Evolutionary conservation across 2,888 invertebrate species (phyloP).

Genomic region (Limnephilus marmoratus): DNA sequence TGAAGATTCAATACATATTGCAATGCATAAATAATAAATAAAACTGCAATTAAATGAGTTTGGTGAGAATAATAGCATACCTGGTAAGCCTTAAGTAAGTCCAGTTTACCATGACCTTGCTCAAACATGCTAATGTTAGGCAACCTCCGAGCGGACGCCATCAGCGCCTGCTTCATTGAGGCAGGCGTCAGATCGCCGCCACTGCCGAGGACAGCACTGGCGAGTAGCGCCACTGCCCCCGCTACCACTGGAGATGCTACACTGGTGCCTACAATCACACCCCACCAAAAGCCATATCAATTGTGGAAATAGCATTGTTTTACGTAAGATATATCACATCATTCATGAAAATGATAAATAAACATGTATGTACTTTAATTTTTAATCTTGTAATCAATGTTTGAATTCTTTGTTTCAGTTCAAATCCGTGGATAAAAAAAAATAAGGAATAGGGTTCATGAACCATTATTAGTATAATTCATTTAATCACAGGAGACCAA

Average conservation of each 20-base stretch:
- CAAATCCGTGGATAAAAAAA: too few species aligned
- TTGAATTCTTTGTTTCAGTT: too few species aligned
- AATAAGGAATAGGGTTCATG: too few species aligned
- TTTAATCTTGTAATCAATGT: too few species aligned
- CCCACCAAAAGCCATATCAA: background rate
- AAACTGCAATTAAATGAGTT: background rate
- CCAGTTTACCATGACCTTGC: conserved; percentile 96
- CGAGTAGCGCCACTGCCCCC: conserved; percentile 93
- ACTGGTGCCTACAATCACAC: conserved; percentile 85
- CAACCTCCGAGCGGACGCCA: conserved; percentile 91
- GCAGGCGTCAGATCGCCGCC: conserved; percentile 88
- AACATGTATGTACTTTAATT: background rate
- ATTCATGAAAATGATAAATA: background rate
- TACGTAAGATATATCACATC: background rate
- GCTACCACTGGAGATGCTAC: conserved; percentile 98
- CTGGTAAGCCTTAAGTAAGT: conserved; percentile 92
- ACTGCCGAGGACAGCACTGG: conserved; percentile 85
- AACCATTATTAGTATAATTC: too few species aligned
- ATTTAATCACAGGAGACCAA: too few species aligned
- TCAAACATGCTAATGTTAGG: conserved; percentile 96
- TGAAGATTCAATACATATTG: background rate
- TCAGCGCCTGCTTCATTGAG: conserved; percentile 96
- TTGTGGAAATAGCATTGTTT: background rate
- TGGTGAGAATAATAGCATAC: conserved; percentile 69
- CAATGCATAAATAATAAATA: background rate